Evolutionary conservation across 2,888 invertebrate species (phyloP), one percentile per base, ranked within the genome.

Genomic region (Acrocera orbiculus): DNA sequence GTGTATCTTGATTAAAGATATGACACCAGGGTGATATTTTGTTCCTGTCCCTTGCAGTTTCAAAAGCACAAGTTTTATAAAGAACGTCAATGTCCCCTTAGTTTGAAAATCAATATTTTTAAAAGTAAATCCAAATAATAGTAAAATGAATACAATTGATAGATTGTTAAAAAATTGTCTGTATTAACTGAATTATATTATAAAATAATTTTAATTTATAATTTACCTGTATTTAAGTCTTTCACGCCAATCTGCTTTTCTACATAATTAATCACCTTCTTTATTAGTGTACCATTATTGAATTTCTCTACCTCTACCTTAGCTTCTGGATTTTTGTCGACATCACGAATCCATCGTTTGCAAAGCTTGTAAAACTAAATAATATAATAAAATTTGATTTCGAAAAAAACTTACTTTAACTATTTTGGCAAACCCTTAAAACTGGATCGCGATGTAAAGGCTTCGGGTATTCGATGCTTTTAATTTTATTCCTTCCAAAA

Each of bases 331-430:
- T 77, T 77, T 52, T 70, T 68, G 55, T 78, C 70, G 42, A 81
- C 71, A 58, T 73, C 68, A 49, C 58, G 61, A 56, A 62, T 64
- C 79, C 80, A 81, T 52, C 66, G 70, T 47, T 66, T 61, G 63
- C 81, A 81, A 45, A 69, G 63, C 64, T 79, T 79, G 63, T 81
- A 81, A 66, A 80, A 80, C 79, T 80, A 62, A 50, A 70, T 67
- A 38, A 26, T 38, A 37, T 36, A 27, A 28, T 10, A 30, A 15
- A 32, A 19, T 19, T 5, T 30, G 22, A 5, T 11, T 16, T 19
- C 13, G 9, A 23, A 23, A 31, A 30, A 37, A 25, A 16, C 25
- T 25, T n/a, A 30, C 27, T n/a, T n/a, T n/a, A n/a, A n/a, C n/a
- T n/a, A n/a, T 31, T 20, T 30, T 38, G 34, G 57, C 62, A 62